A percentile compares a stretch with the other conserved stretches of the same genome.
Conservation (phyloP, 2,888 invertebrate genomes). For the Siphonodentalium dalli region DNA sequence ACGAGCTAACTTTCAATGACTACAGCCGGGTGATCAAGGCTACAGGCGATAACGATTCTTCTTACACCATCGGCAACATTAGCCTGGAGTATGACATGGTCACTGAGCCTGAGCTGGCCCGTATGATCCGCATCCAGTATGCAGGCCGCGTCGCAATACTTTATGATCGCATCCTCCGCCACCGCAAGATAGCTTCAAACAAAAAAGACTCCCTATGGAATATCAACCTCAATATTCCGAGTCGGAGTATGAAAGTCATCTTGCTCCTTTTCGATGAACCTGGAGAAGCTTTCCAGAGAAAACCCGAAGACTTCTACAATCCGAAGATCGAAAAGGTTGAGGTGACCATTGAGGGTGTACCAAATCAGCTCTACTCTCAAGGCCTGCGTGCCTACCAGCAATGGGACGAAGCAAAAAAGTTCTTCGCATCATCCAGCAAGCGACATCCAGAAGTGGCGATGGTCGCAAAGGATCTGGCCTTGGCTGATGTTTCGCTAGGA, state of each 20-base stretch:
- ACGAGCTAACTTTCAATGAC: too few species aligned
- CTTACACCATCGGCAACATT: constrained; percentile 28
- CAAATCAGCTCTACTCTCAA: constrained; percentile 34
- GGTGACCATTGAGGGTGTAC: constrained; percentile 29
- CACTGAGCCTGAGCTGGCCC: constrained; percentile 21
- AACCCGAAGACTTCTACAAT: constrained; percentile 21
- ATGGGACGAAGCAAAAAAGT: constrained; percentile 30
- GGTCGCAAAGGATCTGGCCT: constrained; percentile 15
- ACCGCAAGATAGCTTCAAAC: constrained; percentile 23
- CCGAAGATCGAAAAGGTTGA: constrained; percentile 29
- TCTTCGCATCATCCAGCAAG: constrained; percentile 13
- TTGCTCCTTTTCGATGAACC: constrained; percentile 29
- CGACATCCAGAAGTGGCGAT: constrained; percentile 9
- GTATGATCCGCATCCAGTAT: constrained; percentile 22
- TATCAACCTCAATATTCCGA: constrained; percentile 28
- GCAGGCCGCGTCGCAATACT: constrained; percentile 16
- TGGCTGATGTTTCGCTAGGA: constrained; percentile 12
- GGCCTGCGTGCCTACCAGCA: constrained; percentile 30
- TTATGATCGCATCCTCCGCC: constrained; percentile 29
- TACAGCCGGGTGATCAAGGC: constrained; percentile 20
- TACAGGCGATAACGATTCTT: constrained; percentile 15
- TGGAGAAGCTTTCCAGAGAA: constrained; percentile 1
- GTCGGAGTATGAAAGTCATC: constrained; percentile 32
- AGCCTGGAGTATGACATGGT: constrained; percentile 31
- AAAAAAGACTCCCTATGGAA: constrained; percentile 32